Evolutionary conservation across 2,797 vertebrate species (phyloP), one percentile per base, ranked within the genome.

Genomic region (Schizopygopsis pylzovi): DNA sequence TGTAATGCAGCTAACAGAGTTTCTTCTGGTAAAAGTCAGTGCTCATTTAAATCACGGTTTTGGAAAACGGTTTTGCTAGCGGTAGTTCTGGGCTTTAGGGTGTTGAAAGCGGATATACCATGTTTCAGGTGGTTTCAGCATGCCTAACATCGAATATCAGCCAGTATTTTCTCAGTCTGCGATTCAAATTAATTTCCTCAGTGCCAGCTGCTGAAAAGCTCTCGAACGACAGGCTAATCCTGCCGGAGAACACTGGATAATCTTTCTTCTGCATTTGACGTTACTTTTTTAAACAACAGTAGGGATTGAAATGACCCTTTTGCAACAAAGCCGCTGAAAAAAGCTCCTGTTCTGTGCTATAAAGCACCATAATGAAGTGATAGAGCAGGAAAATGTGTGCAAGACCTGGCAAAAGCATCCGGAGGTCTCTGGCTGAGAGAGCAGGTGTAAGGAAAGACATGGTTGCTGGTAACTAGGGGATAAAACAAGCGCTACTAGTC

Each of bases 401-500:
- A 9, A 9, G 72, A 77, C 4, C 56, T 83, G 72, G 82, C 72
- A 72, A 59, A 52, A 61, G 49, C 67, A 82, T 68, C 28, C 4
- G 37, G 33, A 45, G 39, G 5, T 4, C 56, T 70, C 20, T 71
- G 49, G 37, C 77, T 63, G 43, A 63, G 25, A 83, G 16, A 83
- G 41, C 71, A 77, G 82, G 82, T 77, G 82, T 12, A 39, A 52
- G 59, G 15, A 67, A 80, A 67, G 59, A 80, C 10, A 4, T 7
- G 20, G 37, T 15, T n/a, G 54, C 37, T 25, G 54, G 76, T 56
- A 28, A 56, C 20, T 20, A 10, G 52, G 2, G 56, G 18, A 76
- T 76, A 65, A 63, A 75, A 49, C 81, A 7, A 73, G 81, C 16
- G n/a, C 81, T 83, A 75, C 81, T 83, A 41, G 41, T 83, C 81